A percentile compares a stretch with the other conserved stretches of the same genome.
Evolutionary conservation across 2,113 vertebrate species (phyloP).

Genomic region (Trematocara stigmaticum): DNA sequence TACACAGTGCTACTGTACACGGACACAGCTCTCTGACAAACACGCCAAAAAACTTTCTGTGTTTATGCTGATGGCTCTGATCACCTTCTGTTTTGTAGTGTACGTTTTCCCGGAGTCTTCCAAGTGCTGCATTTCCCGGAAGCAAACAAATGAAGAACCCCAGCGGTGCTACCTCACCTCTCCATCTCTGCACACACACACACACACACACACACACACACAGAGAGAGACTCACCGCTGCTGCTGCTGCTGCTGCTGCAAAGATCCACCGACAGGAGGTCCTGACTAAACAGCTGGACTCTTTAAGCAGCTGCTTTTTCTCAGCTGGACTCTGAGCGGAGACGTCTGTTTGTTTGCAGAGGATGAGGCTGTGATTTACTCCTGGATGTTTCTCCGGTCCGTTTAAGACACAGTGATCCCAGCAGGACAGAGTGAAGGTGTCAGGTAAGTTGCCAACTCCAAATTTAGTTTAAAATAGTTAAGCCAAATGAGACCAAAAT

Average conservation of each 20-base stretch:
- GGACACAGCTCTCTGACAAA: neutral
- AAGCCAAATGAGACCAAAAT: neutral
- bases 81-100: neutral
- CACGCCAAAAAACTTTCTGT: neutral
- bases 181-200: neutral
- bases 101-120: neutral
- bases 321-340: neutral
- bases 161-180: neutral
- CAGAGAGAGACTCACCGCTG: neutral
- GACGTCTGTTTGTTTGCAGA: neutral
- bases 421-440: neutral
- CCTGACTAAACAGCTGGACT: neutral
- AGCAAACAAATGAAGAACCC: neutral
- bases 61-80: neutral
- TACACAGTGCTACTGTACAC: neutral
- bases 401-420: neutral
- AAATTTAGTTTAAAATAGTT: neutral
- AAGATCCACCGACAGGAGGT: neutral
- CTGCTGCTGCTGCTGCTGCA: neutral
- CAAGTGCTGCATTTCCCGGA: neutral
- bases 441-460: conserved; percentile 5
- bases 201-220: too few species aligned
- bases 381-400: neutral
- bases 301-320: neutral
- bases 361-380: neutral